Evolutionary conservation across 2,113 vertebrate species (phyloP).

Genomic region (Spea bombifrons): DNA sequence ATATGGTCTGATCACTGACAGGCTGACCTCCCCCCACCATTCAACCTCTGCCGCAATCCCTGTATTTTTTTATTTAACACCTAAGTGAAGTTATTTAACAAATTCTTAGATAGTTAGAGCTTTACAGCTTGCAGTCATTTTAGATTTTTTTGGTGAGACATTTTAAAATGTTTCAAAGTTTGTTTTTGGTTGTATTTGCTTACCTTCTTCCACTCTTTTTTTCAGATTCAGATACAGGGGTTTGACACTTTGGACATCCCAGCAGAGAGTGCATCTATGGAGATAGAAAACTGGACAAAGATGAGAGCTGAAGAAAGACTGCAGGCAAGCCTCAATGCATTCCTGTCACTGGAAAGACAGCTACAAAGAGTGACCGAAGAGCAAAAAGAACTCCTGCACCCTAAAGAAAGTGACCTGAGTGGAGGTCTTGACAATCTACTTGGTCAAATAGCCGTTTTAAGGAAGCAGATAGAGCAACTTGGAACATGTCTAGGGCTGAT

Average conservation of each 20-base stretch:
- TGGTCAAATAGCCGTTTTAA: constrained; percentile 6
- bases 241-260: neutral
- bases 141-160: no score
- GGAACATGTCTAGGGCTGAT: constrained; percentile 19
- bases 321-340: constrained; percentile 18
- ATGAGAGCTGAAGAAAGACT: constrained; percentile 28
- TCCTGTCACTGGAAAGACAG: constrained; percentile 19
- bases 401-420: neutral
- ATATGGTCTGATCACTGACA: no score
- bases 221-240: constrained; percentile 22
- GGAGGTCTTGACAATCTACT: constrained; percentile 16
- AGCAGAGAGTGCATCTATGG: constrained; percentile 8
- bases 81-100: no score
- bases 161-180: neutral
- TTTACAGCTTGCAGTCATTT: no score
- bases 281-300: constrained; percentile 6
- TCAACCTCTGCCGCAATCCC: no score
- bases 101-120: no score
- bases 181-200: neutral
- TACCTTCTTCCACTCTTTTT: neutral
- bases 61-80: no score
- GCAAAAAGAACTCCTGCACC: neutral
- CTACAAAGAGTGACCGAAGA: constrained; percentile 20
- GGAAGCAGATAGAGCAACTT: constrained; percentile 5
- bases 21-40: no score